phyloP scores from a whole-genome alignment of 1,140 invertebrate species.

The Calephelis nemesis region DNA sequence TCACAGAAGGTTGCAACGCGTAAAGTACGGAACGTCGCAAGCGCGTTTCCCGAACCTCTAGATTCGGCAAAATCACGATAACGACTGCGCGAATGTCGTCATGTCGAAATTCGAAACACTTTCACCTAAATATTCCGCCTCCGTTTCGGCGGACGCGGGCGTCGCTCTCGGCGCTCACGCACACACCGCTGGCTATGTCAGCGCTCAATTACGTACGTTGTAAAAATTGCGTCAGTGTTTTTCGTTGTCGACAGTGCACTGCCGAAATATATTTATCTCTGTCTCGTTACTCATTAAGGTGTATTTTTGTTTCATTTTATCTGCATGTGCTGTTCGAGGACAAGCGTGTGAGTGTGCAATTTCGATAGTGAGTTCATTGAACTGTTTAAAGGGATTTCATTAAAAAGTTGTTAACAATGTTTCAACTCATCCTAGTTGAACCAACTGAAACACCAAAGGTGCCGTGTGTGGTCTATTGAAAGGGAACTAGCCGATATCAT shows the following conservation, averaged over 20 bases:
- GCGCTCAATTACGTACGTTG: constrained; percentile 73
- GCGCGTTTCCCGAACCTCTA: constrained; percentile 67
- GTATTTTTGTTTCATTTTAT: constrained; percentile 75
- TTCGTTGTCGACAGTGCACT: constrained; percentile 70
- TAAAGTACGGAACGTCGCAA: constrained; percentile 32
- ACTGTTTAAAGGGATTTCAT: constrained; percentile 72
- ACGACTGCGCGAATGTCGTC: constrained; percentile 77
- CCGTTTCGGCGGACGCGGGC: constrained; percentile 75
- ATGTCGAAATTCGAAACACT: constrained; percentile 79
- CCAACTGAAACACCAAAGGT: constrained; percentile 26
- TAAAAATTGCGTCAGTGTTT: constrained; percentile 79
- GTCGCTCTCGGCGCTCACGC: constrained; percentile 76
- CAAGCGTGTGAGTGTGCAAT: constrained; percentile 75
- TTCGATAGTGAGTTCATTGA: constrained; percentile 75
- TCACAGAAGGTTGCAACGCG: constrained; percentile 47
- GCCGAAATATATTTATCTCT: constrained; percentile 77
- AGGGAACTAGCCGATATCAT: constrained; percentile 47
- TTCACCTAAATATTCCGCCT: constrained; percentile 79
- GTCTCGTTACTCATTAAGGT: constrained; percentile 59
- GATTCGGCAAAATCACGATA: constrained; percentile 78
- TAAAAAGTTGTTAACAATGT: constrained; percentile 54
- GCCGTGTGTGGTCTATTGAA: constrained; percentile 52
- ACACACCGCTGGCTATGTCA: constrained; percentile 62
- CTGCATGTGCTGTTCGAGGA: constrained; percentile 57
- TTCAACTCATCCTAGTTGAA: constrained; percentile 34